A percentile compares a stretch with the other conserved stretches of the same genome.
Evolutionary conservation across 1,140 invertebrate genomes (phyloP).

Genomic region (Penaeus japonicus): DNA sequence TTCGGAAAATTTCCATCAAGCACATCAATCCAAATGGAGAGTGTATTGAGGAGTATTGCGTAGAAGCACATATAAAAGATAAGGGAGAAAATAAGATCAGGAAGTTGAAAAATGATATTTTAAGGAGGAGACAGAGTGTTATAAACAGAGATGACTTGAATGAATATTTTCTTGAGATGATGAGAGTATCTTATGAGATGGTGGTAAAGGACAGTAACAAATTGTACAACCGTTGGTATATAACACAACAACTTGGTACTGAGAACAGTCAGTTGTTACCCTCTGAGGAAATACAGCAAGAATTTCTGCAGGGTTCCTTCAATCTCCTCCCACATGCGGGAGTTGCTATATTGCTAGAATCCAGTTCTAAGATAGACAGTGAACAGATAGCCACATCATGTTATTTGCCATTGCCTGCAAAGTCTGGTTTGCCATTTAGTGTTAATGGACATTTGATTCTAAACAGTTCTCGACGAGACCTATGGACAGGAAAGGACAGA

Average conservation of each 20-base stretch:
- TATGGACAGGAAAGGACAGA: neutral
- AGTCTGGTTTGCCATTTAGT: conserved; percentile 29
- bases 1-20: neutral
- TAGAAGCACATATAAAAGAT: neutral
- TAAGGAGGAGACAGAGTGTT: too few relatives aligned
- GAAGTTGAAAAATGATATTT: too few relatives aligned
- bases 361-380: neutral
- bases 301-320: neutral
- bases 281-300: neutral
- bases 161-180: neutral
- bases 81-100: too few relatives aligned
- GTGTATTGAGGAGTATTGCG: neutral
- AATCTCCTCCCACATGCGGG: conserved; percentile 31
- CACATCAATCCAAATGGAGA: neutral
- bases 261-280: neutral
- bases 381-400: conserved; percentile 18
- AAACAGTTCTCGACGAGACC: conserved; percentile 3
- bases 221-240: neutral
- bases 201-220: neutral
- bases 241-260: conserved; percentile 24
- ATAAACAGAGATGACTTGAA: too few relatives aligned
- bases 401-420: conserved; percentile 15
- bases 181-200: conserved; percentile 10
- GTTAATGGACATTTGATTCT: conserved; percentile 36
- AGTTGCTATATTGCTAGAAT: conserved; percentile 10